A percentile compares a stretch with the other conserved stretches of the same genome.
Evolutionary conservation across 2,113 vertebrate species (phyloP).

Genomic region (Thunnus maccoyii): DNA sequence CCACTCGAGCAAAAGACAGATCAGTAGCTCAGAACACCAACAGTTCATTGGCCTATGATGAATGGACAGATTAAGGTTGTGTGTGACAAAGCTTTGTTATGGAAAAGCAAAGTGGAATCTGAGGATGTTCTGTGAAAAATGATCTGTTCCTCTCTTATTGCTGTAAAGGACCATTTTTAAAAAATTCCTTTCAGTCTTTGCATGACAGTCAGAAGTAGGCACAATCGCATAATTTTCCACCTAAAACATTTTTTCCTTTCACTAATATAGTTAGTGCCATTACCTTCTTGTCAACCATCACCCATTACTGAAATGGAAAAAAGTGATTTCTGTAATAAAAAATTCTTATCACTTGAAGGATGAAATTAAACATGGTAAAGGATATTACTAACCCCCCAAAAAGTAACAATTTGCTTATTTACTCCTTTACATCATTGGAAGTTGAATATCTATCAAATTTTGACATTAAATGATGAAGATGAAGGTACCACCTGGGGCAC

Average conservation of each 20-base stretch:
- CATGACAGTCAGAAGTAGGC: background rate
- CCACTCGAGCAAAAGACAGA: conserved; percentile 27
- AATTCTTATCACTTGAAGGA: background rate
- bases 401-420: too few relatives aligned
- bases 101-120: background rate
- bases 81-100: background rate
- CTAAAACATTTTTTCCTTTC: background rate
- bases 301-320: background rate
- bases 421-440: too few relatives aligned
- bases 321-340: too few relatives aligned
- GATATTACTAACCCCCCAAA: too few relatives aligned
- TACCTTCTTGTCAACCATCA: background rate
- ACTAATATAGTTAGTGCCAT: background rate
- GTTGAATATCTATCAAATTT: too few relatives aligned
- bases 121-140: background rate
- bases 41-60: background rate
- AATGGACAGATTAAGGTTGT: background rate
- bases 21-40: background rate
- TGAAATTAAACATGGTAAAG: background rate
- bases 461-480: too few relatives aligned
- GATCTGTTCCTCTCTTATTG: background rate
- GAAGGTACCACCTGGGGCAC: too few relatives aligned
- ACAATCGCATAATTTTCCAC: conserved; percentile 29
- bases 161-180: background rate
- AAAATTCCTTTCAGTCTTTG: background rate